Evolutionary conservation across 2,113 vertebrate genomes (phyloP), one percentile per base, ranked within the genome.

Genomic region (Porphyrio hochstetteri): DNA sequence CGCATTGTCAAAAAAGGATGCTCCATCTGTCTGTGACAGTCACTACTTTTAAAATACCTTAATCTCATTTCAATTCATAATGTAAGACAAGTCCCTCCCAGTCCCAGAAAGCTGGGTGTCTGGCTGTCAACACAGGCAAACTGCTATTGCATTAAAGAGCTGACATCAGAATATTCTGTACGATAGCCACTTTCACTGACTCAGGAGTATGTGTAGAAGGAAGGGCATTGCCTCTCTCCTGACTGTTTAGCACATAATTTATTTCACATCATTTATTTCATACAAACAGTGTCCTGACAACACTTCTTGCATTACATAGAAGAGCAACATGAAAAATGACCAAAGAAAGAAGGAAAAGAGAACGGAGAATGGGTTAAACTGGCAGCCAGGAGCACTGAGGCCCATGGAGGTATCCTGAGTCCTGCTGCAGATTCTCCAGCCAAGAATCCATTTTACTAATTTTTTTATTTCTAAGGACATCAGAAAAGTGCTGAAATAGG

Each of bases 401-500:
- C 36, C 67, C 29, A 4, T 38, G 29, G n/a, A 81, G 14, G 7
- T 64, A 35, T 29, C 60, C 69, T 10, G 68, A 92, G 16, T 74
- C 67, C 36, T 70, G 55, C 13, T 88, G 56, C 31, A 70, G 60
- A 71, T 65, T 75, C n/a, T 44, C 31, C 27, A 82, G 65, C 20
- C 59, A 79, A 82, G 40, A 90, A 71, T 61, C 21, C 9, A 35
- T 50, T 19, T 53, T 60, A 60, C 9, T 52, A 13, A 10, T 24
- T 36, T 74, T 53, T 44, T 63, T 93, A 81, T 82, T 76, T 13
- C 52, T 63, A 46, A 80, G 40, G 52, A 81, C 35, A 87, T 82
- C 20, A 89, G 63, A 82, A 89, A 94, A 96, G 21, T 79, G 67
- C 53, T 94, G 95, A 92, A 94, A 79, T 44, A 89, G 15, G 21